Base-by-base conservation (phyloP, 1,140 invertebrate species). In the Drosophila lowei region DNA sequence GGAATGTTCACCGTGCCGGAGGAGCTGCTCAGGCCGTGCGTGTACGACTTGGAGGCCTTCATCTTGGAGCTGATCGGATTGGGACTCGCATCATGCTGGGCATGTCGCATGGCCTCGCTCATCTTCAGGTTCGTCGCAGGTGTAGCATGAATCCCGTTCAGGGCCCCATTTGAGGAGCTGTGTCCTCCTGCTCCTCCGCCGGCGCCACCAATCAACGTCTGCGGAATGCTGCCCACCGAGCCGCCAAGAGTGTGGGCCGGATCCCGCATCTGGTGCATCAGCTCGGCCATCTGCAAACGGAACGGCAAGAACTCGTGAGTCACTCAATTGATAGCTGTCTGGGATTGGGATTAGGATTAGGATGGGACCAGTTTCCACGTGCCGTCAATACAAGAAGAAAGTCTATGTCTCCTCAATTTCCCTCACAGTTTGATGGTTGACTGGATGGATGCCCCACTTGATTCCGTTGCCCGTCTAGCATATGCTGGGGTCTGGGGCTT, bases 221-320 rank as follows among this genome's bases (percentile, higher is more conserved):
- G 89, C 9, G 90, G 90, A 59, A 91, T 91, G 57, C 81, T 91
- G 61, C 90, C 90, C 53, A 91, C 90, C 11, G 90, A 91, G 9
- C 90, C 90, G 53, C 90, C 90, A 7, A 91, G 77, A 48, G 88
- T 91, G 54, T 91, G 90, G 11, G 85, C 86, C 23, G 90, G 90
- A 73, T 91, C 90, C 6, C 90, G 84, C 88, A 91, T 91, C 73
- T 91, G 90, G 62, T 91, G 90, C 90, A 91, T 91, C 55, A 91
- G 70, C 72, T 91, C 90, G 34, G 90, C 90, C 90, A 91, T 91
- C 90, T 91, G 47, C 6, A 68, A 75, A 6, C 16, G 2, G 58
- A 56, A 46, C 18, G 11, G 9, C 25, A 21, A 28, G 30, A 23
- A 55, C 8, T 18, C 43, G 43, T 66, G 6, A 68, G 56, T 44